These are phyloP conservation scores for Lacerta agilis DNA, from an alignment of 2,797 vertebrate genomes.

Conservation along the genomic window DNA sequence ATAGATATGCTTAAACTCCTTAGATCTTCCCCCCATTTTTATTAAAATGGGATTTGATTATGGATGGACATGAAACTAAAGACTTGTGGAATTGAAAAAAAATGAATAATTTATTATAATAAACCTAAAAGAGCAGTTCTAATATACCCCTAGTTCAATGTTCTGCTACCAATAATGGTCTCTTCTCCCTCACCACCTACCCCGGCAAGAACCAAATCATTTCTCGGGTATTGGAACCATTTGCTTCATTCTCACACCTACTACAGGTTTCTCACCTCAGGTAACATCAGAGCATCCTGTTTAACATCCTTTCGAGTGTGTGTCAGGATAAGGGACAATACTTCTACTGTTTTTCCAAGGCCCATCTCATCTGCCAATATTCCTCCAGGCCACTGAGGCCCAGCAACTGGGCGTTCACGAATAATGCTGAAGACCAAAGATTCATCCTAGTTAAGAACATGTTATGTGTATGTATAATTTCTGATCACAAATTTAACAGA, in stretches of 20 bases:
- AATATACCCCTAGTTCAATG: background rate
- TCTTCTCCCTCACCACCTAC: no score
- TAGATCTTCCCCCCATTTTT: no score
- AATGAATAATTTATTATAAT: background rate
- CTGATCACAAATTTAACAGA: background rate
- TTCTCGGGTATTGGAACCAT: background rate
- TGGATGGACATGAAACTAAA: background rate
- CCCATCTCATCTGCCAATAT: constrained; percentile 99
- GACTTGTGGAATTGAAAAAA: background rate
- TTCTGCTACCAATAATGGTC: background rate
- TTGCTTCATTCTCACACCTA: background rate
- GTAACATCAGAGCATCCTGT: constrained; percentile 86
- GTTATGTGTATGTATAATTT: background rate
- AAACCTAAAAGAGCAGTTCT: background rate
- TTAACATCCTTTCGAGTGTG: constrained; percentile 87
- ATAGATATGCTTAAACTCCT: no score
- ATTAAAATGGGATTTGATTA: no score
- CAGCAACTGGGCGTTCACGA: constrained; percentile 87
- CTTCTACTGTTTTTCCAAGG: constrained; percentile 98
- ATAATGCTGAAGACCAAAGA: constrained; percentile 83
- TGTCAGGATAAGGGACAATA: constrained; percentile 93
- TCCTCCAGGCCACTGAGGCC: constrained; percentile 92
- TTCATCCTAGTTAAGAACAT: constrained; percentile 26
- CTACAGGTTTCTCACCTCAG: constrained; percentile 82
- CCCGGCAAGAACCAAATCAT: background rate